Conservation (phyloP, 2,797 vertebrate species). For the Bovichtus diacanthus region DNA sequence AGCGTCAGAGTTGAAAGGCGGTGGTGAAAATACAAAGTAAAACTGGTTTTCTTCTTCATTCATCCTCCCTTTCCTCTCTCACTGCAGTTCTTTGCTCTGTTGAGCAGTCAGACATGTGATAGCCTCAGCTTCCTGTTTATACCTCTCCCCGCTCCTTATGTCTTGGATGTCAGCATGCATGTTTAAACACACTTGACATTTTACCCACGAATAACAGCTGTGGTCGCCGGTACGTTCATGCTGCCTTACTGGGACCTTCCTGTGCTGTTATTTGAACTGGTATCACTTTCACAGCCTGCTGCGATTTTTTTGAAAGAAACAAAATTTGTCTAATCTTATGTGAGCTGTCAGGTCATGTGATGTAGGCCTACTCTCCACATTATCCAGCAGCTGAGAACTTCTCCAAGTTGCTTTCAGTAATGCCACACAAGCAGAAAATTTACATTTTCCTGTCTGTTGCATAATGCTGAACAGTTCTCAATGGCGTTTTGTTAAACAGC, state of each 20-base stretch:
- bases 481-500: slow-evolving; percentile 53
- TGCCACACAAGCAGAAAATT: slow-evolving; percentile 31
- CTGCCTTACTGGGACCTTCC: slow-evolving; percentile 15
- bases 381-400: slow-evolving; percentile 12
- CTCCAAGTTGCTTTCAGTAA: slow-evolving; percentile 34
- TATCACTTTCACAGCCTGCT: slow-evolving; percentile 15
- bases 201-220: slow-evolving; percentile 46
- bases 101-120: slow-evolving; percentile 71
- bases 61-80: slow-evolving; percentile 36
- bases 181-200: slow-evolving; percentile 52
- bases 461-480: slow-evolving; percentile 46
- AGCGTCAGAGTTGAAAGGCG: background rate
- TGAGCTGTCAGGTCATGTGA: slow-evolving; percentile 10
- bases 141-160: slow-evolving; percentile 58
- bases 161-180: slow-evolving; percentile 51
- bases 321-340: background rate
- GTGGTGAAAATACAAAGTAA: slow-evolving; percentile 65
- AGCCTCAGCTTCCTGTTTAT: slow-evolving; percentile 80
- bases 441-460: slow-evolving; percentile 36
- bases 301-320: background rate
- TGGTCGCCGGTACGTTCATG: background rate
- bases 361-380: background rate
- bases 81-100: slow-evolving; percentile 8
- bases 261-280: background rate
- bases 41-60: slow-evolving; percentile 42